Conservation (phyloP, 2,888 invertebrate species). For the Hermaeophaga mercurialis region DNA sequence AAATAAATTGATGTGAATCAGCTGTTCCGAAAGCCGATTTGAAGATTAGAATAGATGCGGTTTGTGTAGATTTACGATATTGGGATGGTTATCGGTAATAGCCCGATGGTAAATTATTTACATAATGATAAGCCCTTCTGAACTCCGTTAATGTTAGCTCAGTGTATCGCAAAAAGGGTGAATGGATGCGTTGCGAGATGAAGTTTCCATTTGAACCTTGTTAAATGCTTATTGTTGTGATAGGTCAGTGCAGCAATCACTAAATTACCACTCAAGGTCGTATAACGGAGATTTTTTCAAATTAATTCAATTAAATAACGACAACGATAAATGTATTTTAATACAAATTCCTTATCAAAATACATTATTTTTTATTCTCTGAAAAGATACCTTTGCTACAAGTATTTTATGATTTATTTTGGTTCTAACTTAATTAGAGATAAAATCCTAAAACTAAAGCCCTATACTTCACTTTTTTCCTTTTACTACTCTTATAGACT, state of each 20-base stretch:
- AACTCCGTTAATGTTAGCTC: too few species aligned
- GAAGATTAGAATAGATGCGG: slow-evolving; percentile 26
- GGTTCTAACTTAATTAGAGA: too few species aligned
- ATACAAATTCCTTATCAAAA: too few species aligned
- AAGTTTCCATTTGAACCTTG: slow-evolving; percentile 6
- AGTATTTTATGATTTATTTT: too few species aligned
- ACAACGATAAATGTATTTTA: not conserved
- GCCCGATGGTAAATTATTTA: slow-evolving; percentile 20
- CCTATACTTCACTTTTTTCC: too few species aligned
- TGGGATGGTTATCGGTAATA: slow-evolving; percentile 11
- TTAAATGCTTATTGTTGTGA: slow-evolving; percentile 6
- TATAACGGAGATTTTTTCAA: not conserved
- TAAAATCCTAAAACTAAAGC: too few species aligned
- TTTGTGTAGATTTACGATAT: slow-evolving; percentile 21
- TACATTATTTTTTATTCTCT: too few species aligned
- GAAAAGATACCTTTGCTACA: too few species aligned
- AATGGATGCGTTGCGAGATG: slow-evolving; percentile 2
- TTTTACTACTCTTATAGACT: too few species aligned
- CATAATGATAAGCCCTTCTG: slow-evolving; percentile 11
- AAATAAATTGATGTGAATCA: slow-evolving; percentile 30
- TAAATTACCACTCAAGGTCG: slow-evolving; percentile 1
- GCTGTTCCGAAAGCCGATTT: slow-evolving; percentile 27
- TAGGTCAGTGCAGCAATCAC: slow-evolving; percentile 2
- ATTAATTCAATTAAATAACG: not conserved
- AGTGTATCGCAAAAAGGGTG: slow-evolving; percentile 4